A percentile compares a stretch with the other conserved stretches of the same genome.
Evolutionary conservation across 2,113 vertebrate genomes (phyloP).

Genomic region (Baryphthengus martii): DNA sequence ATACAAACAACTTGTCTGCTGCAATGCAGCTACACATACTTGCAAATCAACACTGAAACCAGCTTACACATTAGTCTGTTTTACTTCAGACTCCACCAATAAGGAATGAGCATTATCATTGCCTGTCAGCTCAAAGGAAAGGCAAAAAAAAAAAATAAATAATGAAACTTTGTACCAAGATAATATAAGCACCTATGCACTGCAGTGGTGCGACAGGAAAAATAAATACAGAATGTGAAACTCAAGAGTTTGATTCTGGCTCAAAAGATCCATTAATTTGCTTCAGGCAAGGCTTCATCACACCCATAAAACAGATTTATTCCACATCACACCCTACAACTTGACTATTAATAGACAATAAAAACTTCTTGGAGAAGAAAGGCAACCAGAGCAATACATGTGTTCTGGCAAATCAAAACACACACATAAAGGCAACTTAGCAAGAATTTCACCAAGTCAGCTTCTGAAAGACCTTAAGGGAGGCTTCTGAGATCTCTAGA

Average conservation of each 20-base stretch:
- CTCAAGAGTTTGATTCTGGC: not conserved
- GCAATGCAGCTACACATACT: not conserved
- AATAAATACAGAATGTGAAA: not conserved
- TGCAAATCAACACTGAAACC: not conserved
- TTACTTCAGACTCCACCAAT: not conserved
- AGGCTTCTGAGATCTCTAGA: not conserved
- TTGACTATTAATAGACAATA: not conserved
- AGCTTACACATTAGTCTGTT: not conserved
- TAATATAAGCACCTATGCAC: not conserved
- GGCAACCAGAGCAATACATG: not conserved
- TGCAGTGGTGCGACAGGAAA: not conserved
- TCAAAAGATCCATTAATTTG: not conserved
- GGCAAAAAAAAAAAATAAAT: too few species aligned
- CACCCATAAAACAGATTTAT: not conserved
- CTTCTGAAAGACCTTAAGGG: not conserved
- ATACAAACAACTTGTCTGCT: not conserved
- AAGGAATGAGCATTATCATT: not conserved
- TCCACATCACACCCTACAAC: not conserved
- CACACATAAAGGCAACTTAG: not conserved
- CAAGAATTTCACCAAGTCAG: not conserved
- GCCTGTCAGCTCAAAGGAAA: not conserved
- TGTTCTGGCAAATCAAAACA: not conserved
- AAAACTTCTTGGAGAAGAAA: not conserved
- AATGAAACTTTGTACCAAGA: not conserved
- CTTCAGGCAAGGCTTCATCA: not conserved